Conservation (phyloP, 2,888 invertebrate species). For the Rhogogaster chlorosoma region DNA sequence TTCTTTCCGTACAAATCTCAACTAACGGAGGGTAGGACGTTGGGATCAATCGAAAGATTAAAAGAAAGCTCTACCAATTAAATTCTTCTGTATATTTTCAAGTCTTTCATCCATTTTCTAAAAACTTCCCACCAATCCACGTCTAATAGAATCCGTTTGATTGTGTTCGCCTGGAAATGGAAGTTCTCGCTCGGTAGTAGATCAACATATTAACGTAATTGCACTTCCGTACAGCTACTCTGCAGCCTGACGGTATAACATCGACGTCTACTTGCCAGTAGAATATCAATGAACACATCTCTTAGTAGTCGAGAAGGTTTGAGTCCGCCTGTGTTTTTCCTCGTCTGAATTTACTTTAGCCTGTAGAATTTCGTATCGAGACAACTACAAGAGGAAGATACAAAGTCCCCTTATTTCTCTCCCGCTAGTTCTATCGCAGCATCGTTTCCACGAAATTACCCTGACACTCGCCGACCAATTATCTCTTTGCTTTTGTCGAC, state of each 20-base stretch:
- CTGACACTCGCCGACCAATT: conserved; percentile 36
- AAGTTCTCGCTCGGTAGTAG: conserved; percentile 64
- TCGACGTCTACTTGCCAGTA: conserved; percentile 56
- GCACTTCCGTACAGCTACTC: conserved; percentile 62
- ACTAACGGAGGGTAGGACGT: neutral
- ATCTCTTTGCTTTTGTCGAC: conserved; percentile 22
- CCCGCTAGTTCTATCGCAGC: neutral
- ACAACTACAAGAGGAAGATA: conserved; percentile 16
- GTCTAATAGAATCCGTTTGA: neutral
- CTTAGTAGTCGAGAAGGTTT: neutral
- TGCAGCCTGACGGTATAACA: conserved; percentile 60
- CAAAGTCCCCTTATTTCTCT: neutral
- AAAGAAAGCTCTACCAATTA: neutral
- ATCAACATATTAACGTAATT: conserved; percentile 71
- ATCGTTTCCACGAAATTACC: conserved; percentile 41
- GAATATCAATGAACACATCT: conserved; percentile 68
- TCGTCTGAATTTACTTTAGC: neutral
- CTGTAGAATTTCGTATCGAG: conserved; percentile 6
- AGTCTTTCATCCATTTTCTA: neutral
- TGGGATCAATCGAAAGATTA: no score
- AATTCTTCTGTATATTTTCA: neutral
- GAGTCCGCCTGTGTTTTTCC: neutral
- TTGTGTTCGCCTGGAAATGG: neutral
- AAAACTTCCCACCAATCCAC: neutral
- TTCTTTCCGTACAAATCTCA: neutral